Evolutionary conservation across 2,888 invertebrate genomes (phyloP), one percentile per base, ranked within the genome.

Genomic region (Apodemia duryi): DNA sequence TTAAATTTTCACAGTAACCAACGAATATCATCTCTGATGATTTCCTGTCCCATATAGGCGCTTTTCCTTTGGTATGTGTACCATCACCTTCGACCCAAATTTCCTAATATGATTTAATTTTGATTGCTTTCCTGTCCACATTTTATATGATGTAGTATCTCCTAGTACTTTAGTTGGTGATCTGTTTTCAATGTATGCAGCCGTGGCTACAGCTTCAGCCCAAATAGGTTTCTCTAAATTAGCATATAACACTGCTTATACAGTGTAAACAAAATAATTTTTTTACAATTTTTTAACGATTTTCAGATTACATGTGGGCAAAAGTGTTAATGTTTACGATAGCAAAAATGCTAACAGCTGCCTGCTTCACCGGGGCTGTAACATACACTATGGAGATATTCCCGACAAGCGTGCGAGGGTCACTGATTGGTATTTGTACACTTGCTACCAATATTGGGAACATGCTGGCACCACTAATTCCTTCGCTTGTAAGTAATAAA

Each of bases 71-170:
- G 57, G 63, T 57, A 64, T 38, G 43, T 43, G 29, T 1, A 64
- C 63, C 57, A 57, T 64, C 2, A 29, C 51, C 9, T 57, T 21
- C 3, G 43, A 64, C 9, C 63, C 63, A 57, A 63, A 63, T 54
- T 57, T 63, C n/a, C 63, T 54, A 9, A 57, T 3, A 43, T 63
- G 63, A 41, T 3, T 3, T n/a, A 62, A 10, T 11, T 63, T 32
- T 6, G 63, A 51, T 51, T 32, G 6, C 2, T 35, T 41, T n/a
- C 51, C 63, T 32, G 11, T 28, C 63, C 63, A 63, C 28, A 63
- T 7, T 63, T 51, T n/a, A 35, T 51, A 63, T 6, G 52, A 51
- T 9, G 63, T 63, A 13, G 29, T 51, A 28, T 21, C 51, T 21
- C n/a, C 21, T 2, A 63, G 11, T 1, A 35, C 29, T 51, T n/a